Base-by-base conservation (phyloP, 1,140 invertebrate species). In the Probaryconus sp. region DNA sequence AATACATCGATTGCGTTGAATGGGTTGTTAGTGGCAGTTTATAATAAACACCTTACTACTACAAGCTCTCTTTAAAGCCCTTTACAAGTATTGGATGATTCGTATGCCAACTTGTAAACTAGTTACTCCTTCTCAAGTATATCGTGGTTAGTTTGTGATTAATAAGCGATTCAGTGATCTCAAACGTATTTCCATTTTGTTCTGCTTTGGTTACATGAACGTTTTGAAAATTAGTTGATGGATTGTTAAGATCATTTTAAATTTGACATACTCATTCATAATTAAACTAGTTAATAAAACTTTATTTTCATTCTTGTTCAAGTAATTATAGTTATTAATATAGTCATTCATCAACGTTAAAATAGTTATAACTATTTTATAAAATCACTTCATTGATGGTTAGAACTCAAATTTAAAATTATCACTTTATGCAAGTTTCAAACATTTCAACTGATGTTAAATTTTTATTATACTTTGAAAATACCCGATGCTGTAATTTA, bases 81-180 rank as follows among this genome's bases (percentile, higher is more conserved):
- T 40, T 60, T 43, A 31, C 33, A 65, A 64, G 45, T 65, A 51
- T 24, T 58, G 18, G 37, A 69, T 61, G 63, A 68, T 74, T 74
- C 55, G 61, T 31, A 65, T 58, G 43, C 50, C 33, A 68, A 74
- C 64, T 75, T 75, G 72, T 75, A 75, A 75, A 75, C 58, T 75
- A 75, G 58, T 65, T 75, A 67, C 72, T 58, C 64, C 43, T 48
- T 20, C 64, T 69, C 60, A 61, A 65, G 48, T 70, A 55, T 69
- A 70, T 65, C 65, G 43, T 24, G 64, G 56, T 69, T 64, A 70
- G 65, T 56, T 63, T 68, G 56, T 75, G 72, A 75, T 75, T 75
- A 70, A 75, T 65, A 69, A 53, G 14, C 42, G 53, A 75, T 75
- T 75, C 70, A 61, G 55, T 65, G 56, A 67, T 67, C 26, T 31